Conservation (phyloP, 2,797 vertebrate species). For the Numenius phaeopus region DNA sequence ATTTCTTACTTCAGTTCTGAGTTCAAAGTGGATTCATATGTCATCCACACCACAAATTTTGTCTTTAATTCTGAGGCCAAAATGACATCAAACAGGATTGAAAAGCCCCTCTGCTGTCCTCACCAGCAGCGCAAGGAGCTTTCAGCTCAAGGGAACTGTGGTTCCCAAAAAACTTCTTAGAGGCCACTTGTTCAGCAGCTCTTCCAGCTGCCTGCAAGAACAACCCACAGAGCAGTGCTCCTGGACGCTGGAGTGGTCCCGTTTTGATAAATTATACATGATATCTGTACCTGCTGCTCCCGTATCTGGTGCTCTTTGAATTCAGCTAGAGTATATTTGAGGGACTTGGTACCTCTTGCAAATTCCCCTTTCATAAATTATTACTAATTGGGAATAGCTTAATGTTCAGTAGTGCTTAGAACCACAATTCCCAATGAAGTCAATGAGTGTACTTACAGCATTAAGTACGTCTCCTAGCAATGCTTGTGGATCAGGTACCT, state of each 20-base stretch:
- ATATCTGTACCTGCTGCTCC: neutral
- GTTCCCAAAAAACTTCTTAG: neutral
- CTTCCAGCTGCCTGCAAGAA: neutral
- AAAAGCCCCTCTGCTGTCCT: conserved; percentile 1
- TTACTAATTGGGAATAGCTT: conserved; percentile 26
- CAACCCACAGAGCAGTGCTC: neutral
- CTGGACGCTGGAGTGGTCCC: neutral
- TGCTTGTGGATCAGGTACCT: neutral
- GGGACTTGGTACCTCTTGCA: neutral
- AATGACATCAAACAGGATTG: neutral
- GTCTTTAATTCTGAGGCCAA: conserved; percentile 35
- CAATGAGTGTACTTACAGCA: neutral
- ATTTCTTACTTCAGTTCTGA: neutral
- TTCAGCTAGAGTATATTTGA: neutral
- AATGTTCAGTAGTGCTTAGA: neutral
- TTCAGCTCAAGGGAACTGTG: neutral
- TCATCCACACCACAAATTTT: neutral
- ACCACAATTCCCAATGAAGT: neutral
- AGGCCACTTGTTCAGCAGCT: neutral
- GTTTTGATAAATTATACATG: neutral
- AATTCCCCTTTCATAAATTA: conserved; percentile 25
- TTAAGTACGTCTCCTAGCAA: neutral
- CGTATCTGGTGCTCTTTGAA: neutral
- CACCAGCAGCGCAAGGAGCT: neutral
- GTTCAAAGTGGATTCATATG: conserved; percentile 13